These are phyloP conservation scores for Pseudochirops corinnae DNA, from an alignment of 2,797 vertebrate species.

Conservation along the genomic window DNA sequence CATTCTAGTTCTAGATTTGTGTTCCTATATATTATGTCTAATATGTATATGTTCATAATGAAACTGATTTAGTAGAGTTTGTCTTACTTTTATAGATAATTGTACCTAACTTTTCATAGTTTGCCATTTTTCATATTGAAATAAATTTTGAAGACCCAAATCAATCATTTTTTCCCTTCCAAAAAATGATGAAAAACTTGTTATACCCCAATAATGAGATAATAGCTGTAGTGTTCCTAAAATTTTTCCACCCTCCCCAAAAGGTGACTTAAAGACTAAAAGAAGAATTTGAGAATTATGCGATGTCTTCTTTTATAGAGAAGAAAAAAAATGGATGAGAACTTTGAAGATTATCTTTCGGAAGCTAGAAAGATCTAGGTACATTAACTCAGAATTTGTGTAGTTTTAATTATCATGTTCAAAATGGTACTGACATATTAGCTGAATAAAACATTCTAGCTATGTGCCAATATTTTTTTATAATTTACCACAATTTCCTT, in stretches of 20 bases:
- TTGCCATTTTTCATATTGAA: not conserved
- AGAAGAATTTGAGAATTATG: not conserved
- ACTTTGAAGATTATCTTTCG: conserved; percentile 43
- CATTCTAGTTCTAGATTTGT: not conserved
- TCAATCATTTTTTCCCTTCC: not conserved
- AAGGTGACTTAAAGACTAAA: conserved; percentile 32
- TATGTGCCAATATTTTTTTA: conserved; percentile 72
- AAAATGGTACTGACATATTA: conserved; percentile 73
- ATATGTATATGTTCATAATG: not conserved
- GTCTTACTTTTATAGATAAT: not conserved
- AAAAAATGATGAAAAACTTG: not conserved
- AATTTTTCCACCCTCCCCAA: not conserved
- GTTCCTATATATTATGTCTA: not conserved
- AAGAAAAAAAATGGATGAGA: conserved; percentile 44
- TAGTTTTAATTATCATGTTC: conserved; percentile 78
- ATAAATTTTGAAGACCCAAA: not conserved
- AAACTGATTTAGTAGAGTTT: not conserved
- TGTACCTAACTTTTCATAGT: not conserved
- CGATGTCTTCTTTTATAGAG: not conserved
- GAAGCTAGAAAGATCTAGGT: conserved; percentile 41
- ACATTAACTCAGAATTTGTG: conserved; percentile 63
- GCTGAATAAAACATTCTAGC: conserved; percentile 63
- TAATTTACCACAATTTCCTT: conserved; percentile 72
- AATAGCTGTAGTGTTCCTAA: not conserved
- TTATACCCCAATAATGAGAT: not conserved